Evolutionary conservation across 2,113 vertebrate species (phyloP), one percentile per base, ranked within the genome.

Genomic region (Syngnathus scovelli): DNA sequence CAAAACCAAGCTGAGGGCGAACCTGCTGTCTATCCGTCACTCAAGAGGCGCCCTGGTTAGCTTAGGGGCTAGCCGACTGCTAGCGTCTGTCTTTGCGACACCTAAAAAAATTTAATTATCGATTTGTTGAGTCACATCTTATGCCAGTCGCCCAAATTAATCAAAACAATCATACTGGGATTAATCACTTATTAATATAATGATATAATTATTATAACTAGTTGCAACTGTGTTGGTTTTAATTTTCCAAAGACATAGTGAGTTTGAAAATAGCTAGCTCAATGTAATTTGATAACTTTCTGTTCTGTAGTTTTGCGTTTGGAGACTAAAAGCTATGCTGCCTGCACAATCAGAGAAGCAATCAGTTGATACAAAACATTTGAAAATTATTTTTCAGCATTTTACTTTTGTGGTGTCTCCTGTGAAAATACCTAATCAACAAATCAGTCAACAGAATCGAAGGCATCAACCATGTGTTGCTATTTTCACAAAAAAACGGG

Each of bases 331-430:
- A 69, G 61, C 52, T 33, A 38, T 0, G 7, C 69, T 48, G 61
- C 59, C 51, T 16, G 41, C 67, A 79, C 71, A 64, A 78, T 78
- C 76, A 70, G 63, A 70, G 68, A 79, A 69, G 61, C 37, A 56
- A 81, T 84, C 84, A 65, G 77, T 70, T 65, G 65, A 72, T 69
- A 69, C 13, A 41, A 63, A 23, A 60, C 23, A 62, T 74, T 41
- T 80, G 69, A 70, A 59, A 85, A 78, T 69, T 72, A 61, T 84
- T 81, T 65, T 75, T 74, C 73, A 64, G 39, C 67, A 43, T 60
- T 61, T 59, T 49, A 7, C 18, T 56, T 70, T 37, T 48, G 41
- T 4, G 62, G 62, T 56, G 4, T 65, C 59, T 66, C 56, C 13
- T 69, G 23, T 56, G 36, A 54, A 49, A 38, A 60, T 58, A 51